phyloP scores from a whole-genome alignment of 2,797 vertebrate genomes.

The Serranus cabrilla region DNA sequence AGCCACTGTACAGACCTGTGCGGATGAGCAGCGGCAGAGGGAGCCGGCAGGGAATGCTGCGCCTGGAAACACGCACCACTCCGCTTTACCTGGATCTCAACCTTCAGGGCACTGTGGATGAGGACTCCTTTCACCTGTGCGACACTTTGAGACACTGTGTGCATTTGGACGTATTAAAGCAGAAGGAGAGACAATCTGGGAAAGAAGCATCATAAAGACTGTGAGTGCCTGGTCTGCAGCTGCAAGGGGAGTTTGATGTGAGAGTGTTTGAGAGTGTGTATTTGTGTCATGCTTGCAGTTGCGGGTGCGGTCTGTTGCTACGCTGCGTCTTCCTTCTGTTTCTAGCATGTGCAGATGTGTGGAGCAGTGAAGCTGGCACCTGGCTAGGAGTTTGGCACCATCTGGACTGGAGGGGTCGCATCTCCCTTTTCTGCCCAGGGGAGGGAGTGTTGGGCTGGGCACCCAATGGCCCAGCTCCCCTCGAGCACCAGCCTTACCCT shows the following conservation, averaged over 20 bases:
- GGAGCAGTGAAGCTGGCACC: constrained; percentile 86
- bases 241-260: constrained; percentile 62
- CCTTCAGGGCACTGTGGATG: constrained; percentile 45
- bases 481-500: constrained; percentile 82
- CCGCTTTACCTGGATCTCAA: constrained; percentile 52
- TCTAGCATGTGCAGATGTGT: constrained; percentile 90
- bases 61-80: constrained; percentile 40
- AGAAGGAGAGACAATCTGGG: constrained; percentile 31
- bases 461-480: constrained; percentile 84
- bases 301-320: constrained; percentile 84
- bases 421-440: constrained; percentile 83
- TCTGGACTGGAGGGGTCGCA: constrained; percentile 87
- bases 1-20: constrained; percentile 85
- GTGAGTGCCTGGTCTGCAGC: constrained; percentile 38
- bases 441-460: constrained; percentile 87
- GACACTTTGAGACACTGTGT: constrained; percentile 31
- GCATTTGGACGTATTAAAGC: constrained; percentile 40
- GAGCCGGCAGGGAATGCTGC: constrained; percentile 76
- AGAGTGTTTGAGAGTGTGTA: constrained; percentile 37
- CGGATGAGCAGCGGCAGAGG: constrained; percentile 65
- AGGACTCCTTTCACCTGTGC: constrained; percentile 50
- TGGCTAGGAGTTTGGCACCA: constrained; percentile 85
- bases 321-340: constrained; percentile 55
- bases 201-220: constrained; percentile 39
- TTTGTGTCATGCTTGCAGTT: constrained; percentile 80